Evolutionary conservation across 2,113 vertebrate species (phyloP), one percentile per base, ranked within the genome.

Genomic region (Boulengeromyrus knoepffleri): DNA sequence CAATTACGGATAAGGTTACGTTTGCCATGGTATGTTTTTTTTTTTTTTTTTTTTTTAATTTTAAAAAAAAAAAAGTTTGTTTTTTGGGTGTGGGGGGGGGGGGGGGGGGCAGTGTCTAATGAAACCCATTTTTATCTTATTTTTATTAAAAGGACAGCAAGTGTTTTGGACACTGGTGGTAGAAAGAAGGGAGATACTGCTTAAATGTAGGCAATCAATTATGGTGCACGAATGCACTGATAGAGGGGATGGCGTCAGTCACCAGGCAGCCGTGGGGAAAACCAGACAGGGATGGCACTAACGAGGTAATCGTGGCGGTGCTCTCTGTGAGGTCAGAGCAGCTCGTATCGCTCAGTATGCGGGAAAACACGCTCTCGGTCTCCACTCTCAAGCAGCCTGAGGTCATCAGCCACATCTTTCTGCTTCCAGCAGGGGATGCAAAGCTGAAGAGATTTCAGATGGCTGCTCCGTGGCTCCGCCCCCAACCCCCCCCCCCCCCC

Each of bases 121-220:
- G 31, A 31, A 31, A 31, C 31, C 31, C 31, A 31, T 31, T 31
- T 31, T 31, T 31, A 31, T 31, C 31, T 31, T 15, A 45, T 83
- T 89, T 88, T 86, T 91, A 87, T 83, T 91, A 93, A 90, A 50
- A 77, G 13, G 21, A 77, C 49, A 46, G 84, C 52, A 39, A 42
- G 31, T 47, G 24, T 90, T 85, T 53, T 80, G 47, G 58, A 87
- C 45, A 9, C 80, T 70, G 31, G 49, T 9, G 24, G 50, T 1
- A 7, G 19, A 52, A n/a, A 46, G 39, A 45, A 36, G 80, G 27
- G 45, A 85, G 80, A 85, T 36, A 39, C 15, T 9, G 6, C 52
- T 85, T 46, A 85, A 85, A 52, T 47, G 52, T 24, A 85, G 80
- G 42, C 80, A 42, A 53, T 83, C 49, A 53, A 53, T 53, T 52